Conservation (phyloP, 2,888 invertebrate species). For the Gymnosoma rotundatum region DNA sequence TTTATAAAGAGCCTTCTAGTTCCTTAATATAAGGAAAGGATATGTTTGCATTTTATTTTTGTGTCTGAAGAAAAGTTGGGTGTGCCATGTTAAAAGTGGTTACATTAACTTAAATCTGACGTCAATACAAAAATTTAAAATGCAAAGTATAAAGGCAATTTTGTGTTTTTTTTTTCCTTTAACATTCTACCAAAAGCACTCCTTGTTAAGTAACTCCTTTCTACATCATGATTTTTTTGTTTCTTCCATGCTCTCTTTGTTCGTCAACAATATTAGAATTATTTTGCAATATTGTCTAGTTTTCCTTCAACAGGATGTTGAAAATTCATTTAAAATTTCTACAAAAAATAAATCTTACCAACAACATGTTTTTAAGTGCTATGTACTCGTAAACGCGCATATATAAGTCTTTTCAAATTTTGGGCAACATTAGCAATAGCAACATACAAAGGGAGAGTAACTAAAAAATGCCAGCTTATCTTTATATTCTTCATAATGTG, state of each 20-base stretch:
- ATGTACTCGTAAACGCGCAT: background rate
- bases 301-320: slow-evolving; percentile 64
- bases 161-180: slow-evolving; percentile 26
- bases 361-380: slow-evolving; percentile 45
- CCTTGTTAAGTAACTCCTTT: slow-evolving; percentile 50
- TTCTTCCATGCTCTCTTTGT: slow-evolving; percentile 17
- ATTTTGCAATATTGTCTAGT: slow-evolving; percentile 49
- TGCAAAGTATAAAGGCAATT: slow-evolving; percentile 65
- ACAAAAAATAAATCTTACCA: slow-evolving; percentile 41
- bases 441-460: slow-evolving; percentile 28
- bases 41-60: slow-evolving; percentile 32
- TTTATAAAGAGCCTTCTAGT: slow-evolving; percentile 30
- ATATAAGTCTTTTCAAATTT: slow-evolving; percentile 27
- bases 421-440: slow-evolving; percentile 15
- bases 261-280: slow-evolving; percentile 60
- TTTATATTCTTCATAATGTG: slow-evolving; percentile 55
- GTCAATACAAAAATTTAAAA: slow-evolving; percentile 70
- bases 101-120: slow-evolving; percentile 70
- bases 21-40: slow-evolving; percentile 6
- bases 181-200: slow-evolving; percentile 30
- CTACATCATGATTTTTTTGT: slow-evolving; percentile 26
- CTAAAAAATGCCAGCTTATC: slow-evolving; percentile 52
- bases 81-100: slow-evolving; percentile 69
- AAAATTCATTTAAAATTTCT: slow-evolving; percentile 68
- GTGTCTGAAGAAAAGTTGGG: slow-evolving; percentile 56